Percentiles rank a stretch among this genome's conserved stretches.
phyloP scores from a whole-genome alignment of 2,888 invertebrate genomes.

The Sminthurinus aureus region DNA sequence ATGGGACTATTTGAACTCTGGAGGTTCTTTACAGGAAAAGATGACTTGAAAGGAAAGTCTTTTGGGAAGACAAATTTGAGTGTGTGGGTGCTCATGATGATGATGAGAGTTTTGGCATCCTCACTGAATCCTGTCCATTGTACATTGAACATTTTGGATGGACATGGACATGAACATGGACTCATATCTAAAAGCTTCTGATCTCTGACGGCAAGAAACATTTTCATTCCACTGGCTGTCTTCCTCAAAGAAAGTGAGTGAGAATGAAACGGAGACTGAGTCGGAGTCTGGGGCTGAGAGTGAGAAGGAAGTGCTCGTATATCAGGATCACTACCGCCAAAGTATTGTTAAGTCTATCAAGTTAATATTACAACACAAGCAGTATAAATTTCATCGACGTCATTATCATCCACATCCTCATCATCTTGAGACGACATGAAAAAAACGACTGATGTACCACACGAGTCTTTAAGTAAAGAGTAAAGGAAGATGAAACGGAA shows the following conservation, averaged over 20 bases:
- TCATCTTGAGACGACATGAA: neutral
- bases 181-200: slow-evolving; percentile 34
- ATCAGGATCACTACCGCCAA: too few relatives aligned
- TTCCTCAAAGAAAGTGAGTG: slow-evolving; percentile 4
- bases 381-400: too few relatives aligned
- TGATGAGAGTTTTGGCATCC: neutral
- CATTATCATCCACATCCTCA: neutral
- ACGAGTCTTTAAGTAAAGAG: neutral
- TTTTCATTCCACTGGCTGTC: neutral
- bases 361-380: neutral
- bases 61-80: slow-evolving; percentile 15
- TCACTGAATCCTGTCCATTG: neutral
- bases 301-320: too few relatives aligned
- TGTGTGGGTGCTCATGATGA: neutral
- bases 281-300: too few relatives aligned
- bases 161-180: slow-evolving; percentile 12
- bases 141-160: neutral
- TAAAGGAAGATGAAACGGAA: neutral
- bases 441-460: slow-evolving; percentile 4
- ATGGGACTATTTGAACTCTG: neutral
- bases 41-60: neutral
- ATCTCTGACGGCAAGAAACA: slow-evolving; percentile 17
- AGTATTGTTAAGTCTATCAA: too few relatives aligned
- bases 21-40: slow-evolving; percentile 19
- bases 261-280: too few relatives aligned